A percentile compares a stretch with the other conserved stretches of the same genome.
These are phyloP conservation scores for Brachionus manjavacas DNA, from an alignment of 1,140 invertebrate genomes.

Conservation along the genomic window DNA sequence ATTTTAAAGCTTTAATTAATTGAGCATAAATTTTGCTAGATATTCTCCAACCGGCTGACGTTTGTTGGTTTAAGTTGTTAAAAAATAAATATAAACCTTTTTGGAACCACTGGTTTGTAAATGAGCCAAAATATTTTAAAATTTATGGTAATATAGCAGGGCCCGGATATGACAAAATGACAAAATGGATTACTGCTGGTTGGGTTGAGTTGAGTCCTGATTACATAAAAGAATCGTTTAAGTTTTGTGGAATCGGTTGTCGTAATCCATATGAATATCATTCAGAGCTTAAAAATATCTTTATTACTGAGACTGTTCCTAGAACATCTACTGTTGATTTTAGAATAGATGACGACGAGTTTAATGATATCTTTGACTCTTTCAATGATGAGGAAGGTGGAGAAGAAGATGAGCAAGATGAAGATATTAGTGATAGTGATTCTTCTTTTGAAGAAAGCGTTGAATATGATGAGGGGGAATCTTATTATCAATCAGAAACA, in stretches of 20 bases:
- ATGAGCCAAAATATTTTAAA: not conserved
- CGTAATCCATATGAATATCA: not conserved
- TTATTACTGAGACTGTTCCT: not conserved
- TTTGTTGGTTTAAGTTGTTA: constrained; percentile 13
- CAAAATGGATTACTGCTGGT: not conserved
- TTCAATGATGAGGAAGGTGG: not conserved
- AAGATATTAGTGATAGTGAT: not conserved
- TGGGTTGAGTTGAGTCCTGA: not conserved
- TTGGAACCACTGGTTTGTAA: constrained; percentile 14
- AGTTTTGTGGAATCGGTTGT: not conserved
- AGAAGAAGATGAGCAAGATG: not conserved
- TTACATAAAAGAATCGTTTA: not conserved
- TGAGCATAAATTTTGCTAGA: not conserved
- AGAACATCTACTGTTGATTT: not conserved
- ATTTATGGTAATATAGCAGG: not conserved
- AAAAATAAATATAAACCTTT: constrained; percentile 11
- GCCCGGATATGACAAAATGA: not conserved
- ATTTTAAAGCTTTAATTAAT: not conserved
- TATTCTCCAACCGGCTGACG: constrained; percentile 15
- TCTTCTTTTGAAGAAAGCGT: not conserved
- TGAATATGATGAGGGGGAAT: not conserved
- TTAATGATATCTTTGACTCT: constrained; percentile 8
- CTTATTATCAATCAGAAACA: not conserved
- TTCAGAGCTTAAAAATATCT: not conserved
- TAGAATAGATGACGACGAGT: not conserved